phyloP scores from a whole-genome alignment of 1,140 invertebrate genomes.

The Adoxophyes honmai region DNA sequence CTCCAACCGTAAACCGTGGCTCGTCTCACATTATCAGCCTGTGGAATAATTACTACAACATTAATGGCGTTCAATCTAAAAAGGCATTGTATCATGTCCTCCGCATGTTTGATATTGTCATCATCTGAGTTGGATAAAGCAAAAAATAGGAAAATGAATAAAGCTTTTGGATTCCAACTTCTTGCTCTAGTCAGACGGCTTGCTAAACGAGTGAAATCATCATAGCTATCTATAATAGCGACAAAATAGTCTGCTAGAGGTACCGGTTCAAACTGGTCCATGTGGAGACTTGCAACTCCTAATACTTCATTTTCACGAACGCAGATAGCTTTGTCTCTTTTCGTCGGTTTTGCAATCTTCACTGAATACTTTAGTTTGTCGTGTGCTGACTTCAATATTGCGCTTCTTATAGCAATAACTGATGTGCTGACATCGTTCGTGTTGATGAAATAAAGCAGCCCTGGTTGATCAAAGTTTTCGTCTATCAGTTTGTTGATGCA shows the following conservation, averaged over 20 bases:
- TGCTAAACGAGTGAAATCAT: slow-evolving; percentile 42
- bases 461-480: slow-evolving; percentile 38
- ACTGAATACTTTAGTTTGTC: slow-evolving; percentile 35
- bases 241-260: slow-evolving; percentile 52
- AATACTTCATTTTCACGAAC: slow-evolving; percentile 15
- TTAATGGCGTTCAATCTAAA: slow-evolving; percentile 53
- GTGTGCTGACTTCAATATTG: slow-evolving; percentile 47
- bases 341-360: slow-evolving; percentile 24
- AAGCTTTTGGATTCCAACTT: slow-evolving; percentile 61
- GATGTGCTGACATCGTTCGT: slow-evolving; percentile 38
- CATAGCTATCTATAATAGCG: slow-evolving; percentile 43
- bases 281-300: slow-evolving; percentile 19
- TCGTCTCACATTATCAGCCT: slow-evolving; percentile 34
- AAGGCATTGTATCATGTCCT: slow-evolving; percentile 46
- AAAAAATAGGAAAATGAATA: slow-evolving; percentile 49
- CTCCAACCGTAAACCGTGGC: slow-evolving; percentile 52
- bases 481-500: slow-evolving; percentile 52
- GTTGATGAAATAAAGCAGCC: slow-evolving; percentile 46
- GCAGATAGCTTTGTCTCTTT: slow-evolving; percentile 24
- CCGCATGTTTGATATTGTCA: slow-evolving; percentile 25
- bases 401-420: slow-evolving; percentile 38
- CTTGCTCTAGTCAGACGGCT: slow-evolving; percentile 35
- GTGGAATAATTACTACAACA: slow-evolving; percentile 41
- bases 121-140: slow-evolving; percentile 24
- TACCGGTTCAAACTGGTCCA: slow-evolving; percentile 31